Evolutionary conservation across 2,888 invertebrate genomes (phyloP).

Genomic region (Metacarcinus magister): DNA sequence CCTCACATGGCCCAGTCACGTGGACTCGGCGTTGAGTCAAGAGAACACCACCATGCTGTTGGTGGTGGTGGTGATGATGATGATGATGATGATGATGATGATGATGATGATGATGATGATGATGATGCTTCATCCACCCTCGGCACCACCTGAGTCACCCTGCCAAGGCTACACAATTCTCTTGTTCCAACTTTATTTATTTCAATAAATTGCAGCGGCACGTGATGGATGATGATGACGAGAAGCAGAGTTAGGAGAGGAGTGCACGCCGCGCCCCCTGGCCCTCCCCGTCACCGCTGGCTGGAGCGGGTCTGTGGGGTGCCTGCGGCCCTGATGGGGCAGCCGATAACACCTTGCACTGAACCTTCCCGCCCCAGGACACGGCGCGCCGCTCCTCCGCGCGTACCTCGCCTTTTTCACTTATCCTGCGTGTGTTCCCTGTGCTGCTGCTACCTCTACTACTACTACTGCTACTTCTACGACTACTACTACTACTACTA

Average conservation of each 20-base stretch:
- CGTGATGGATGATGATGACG: neutral
- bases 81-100: neutral
- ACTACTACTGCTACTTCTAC: neutral
- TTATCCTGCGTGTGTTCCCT: neutral
- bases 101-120: neutral
- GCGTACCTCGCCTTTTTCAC: neutral
- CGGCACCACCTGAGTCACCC: neutral
- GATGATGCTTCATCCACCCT: neutral
- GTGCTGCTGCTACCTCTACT: neutral
- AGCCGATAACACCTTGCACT: constrained; percentile 26
- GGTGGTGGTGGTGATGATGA: neutral
- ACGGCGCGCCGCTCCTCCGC: neutral
- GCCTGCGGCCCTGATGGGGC: constrained; percentile 19
- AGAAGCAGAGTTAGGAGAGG: neutral
- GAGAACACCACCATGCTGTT: neutral
- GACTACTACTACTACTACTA: neutral
- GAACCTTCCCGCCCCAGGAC: constrained; percentile 38
- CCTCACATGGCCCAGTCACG: neutral
- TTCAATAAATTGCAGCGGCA: neutral
- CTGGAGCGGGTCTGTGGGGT: neutral
- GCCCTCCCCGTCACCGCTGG: neutral
- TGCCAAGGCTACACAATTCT: neutral
- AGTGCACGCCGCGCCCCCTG: constrained; percentile 31
- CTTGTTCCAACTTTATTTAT: neutral
- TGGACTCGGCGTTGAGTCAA: neutral